These are phyloP conservation scores for Microcebus griseorufus DNA, from an alignment of 2,113 vertebrate species.

Conservation along the genomic window DNA sequence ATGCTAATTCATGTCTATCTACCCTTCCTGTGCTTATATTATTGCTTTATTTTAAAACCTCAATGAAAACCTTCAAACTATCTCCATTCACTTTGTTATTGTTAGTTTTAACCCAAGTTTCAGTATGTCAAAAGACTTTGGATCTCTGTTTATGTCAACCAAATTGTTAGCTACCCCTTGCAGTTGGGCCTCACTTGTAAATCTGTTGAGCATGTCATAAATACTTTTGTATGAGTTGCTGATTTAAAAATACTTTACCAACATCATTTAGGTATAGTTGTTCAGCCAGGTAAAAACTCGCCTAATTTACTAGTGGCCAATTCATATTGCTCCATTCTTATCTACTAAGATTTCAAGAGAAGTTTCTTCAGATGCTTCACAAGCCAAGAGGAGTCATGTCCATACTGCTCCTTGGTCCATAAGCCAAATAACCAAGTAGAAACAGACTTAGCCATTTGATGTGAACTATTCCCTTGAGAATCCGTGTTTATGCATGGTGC, in stretches of 20 bases:
- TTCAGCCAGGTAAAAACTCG: neutral
- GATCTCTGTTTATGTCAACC: slow-evolving; percentile 26
- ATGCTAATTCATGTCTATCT: neutral
- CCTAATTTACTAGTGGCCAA: neutral
- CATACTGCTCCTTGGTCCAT: neutral
- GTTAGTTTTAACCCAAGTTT: neutral
- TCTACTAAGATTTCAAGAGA: slow-evolving; percentile 18
- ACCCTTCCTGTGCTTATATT: neutral
- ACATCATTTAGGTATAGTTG: slow-evolving; percentile 4
- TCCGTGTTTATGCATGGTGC: neutral
- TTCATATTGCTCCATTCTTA: slow-evolving; percentile 6
- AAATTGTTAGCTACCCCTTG: slow-evolving; percentile 43
- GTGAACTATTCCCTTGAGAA: neutral
- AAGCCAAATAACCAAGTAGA: neutral
- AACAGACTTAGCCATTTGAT: neutral
- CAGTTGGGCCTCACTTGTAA: neutral
- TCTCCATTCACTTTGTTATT: neutral
- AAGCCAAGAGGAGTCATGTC: neutral
- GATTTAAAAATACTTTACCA: slow-evolving; percentile 28
- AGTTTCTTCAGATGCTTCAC: neutral
- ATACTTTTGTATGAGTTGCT: slow-evolving; percentile 7
- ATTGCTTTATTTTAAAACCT: neutral
- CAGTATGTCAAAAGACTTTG: neutral
- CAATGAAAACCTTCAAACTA: neutral
- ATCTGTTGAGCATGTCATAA: neutral